Conservation (phyloP, 2,888 invertebrate species). For the Nemoura dubitans region DNA sequence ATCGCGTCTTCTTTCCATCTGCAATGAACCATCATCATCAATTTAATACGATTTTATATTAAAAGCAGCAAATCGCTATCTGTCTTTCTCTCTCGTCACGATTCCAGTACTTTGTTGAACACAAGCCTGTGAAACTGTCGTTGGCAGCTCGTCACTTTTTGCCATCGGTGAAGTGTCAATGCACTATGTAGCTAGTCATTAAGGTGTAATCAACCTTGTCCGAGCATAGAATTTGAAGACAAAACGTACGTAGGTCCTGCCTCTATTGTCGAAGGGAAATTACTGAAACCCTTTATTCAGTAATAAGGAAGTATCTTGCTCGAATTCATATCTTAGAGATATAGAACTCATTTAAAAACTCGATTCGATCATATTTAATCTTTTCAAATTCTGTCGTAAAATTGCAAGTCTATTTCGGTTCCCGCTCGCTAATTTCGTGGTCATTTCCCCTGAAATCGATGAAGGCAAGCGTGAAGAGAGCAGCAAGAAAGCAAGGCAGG, state of each 20-base stretch:
- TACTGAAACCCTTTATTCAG: background rate
- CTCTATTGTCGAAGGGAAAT: background rate
- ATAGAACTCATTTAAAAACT: too few relatives aligned
- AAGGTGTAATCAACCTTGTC: conserved; percentile 5
- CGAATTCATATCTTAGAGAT: too few relatives aligned
- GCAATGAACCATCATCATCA: conserved; percentile 4
- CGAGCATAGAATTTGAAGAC: background rate
- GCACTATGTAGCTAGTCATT: background rate
- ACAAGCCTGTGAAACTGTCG: background rate
- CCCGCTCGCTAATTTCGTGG: too few relatives aligned
- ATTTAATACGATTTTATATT: conserved; percentile 12
- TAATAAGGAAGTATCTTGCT: background rate
- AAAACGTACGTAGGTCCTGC: background rate
- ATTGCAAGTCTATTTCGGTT: too few relatives aligned
- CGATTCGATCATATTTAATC: too few relatives aligned
- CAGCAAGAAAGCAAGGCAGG: background rate
- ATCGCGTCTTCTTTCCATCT: background rate
- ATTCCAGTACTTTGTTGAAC: background rate
- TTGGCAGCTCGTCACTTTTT: background rate
- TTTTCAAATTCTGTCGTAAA: too few relatives aligned
- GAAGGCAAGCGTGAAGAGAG: too few relatives aligned
- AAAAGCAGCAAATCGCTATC: background rate
- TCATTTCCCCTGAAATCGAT: too few relatives aligned
- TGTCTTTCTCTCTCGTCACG: background rate
- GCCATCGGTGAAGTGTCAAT: background rate